Conservation (phyloP, 2,113 vertebrate species). For the Equus przewalskii region DNA sequence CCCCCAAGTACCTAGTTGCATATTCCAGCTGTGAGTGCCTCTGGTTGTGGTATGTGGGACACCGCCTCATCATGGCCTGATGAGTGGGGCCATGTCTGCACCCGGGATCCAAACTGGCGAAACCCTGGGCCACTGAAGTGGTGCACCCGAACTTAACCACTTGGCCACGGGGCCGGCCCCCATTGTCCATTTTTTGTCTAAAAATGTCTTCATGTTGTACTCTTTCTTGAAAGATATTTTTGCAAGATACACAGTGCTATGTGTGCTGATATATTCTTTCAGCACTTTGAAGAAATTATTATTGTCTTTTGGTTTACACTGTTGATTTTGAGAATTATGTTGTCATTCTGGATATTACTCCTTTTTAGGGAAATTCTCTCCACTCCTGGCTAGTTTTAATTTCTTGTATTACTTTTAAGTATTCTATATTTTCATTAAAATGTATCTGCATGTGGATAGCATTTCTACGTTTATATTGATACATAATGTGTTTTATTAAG, state of each 20-base stretch:
- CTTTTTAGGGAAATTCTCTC: not conserved
- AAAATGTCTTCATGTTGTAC: not conserved
- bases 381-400: not conserved
- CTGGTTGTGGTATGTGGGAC: too few species aligned
- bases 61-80: too few species aligned
- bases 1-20: too few species aligned
- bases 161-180: too few species aligned
- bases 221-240: not conserved
- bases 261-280: not conserved
- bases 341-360: not conserved
- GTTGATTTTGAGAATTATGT: not conserved
- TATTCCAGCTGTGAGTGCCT: too few species aligned
- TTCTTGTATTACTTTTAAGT: not conserved
- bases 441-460: not conserved
- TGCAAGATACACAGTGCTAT: not conserved
- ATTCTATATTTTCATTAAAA: not conserved
- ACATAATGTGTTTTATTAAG: not conserved
- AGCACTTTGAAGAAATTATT: not conserved
- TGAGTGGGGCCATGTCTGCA: too few species aligned
- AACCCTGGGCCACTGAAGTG: too few species aligned
- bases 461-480: not conserved
- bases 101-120: too few species aligned
- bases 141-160: too few species aligned
- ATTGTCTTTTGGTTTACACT: not conserved
- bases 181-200: not conserved